These are phyloP conservation scores for Ectemnius cavifrons DNA, from an alignment of 2,888 invertebrate genomes.

Conservation along the genomic window DNA sequence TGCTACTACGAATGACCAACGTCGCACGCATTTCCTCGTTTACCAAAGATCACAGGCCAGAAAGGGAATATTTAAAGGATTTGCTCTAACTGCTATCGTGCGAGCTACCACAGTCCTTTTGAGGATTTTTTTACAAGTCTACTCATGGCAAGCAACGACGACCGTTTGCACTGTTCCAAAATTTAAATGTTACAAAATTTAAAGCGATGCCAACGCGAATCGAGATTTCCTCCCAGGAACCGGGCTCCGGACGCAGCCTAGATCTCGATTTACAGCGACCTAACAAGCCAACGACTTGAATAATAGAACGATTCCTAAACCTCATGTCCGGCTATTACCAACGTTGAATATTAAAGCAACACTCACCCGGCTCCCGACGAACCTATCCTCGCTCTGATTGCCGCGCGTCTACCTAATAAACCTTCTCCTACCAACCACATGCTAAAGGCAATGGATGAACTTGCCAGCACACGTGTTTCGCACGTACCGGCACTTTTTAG, in stretches of 20 bases:
- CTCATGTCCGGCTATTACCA: constrained; percentile 73
- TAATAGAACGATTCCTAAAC: constrained; percentile 71
- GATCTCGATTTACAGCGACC: constrained; percentile 62
- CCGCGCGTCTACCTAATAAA: constrained; percentile 1
- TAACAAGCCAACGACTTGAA: constrained; percentile 63
- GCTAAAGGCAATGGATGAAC: not conserved
- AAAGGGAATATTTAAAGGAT: constrained; percentile 1
- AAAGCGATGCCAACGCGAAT: constrained; percentile 49
- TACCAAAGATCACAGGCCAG: not conserved
- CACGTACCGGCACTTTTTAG: too few species aligned
- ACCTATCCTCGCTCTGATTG: constrained; percentile 25
- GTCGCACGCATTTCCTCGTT: too few species aligned
- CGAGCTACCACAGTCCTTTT: too few species aligned
- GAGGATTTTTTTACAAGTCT: too few species aligned
- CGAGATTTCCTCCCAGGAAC: constrained; percentile 58
- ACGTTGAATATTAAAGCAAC: constrained; percentile 70
- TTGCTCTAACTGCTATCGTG: not conserved
- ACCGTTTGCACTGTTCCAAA: constrained; percentile 41
- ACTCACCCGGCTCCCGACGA: constrained; percentile 26
- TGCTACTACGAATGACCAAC: too few species aligned
- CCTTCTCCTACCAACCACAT: not conserved
- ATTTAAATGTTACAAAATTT: constrained; percentile 59
- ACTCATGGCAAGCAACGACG: too few species aligned
- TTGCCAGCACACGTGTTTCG: not conserved
- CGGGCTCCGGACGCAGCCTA: constrained; percentile 56